Conservation (phyloP, 2,888 invertebrate species). For the Thelaira solivaga region DNA sequence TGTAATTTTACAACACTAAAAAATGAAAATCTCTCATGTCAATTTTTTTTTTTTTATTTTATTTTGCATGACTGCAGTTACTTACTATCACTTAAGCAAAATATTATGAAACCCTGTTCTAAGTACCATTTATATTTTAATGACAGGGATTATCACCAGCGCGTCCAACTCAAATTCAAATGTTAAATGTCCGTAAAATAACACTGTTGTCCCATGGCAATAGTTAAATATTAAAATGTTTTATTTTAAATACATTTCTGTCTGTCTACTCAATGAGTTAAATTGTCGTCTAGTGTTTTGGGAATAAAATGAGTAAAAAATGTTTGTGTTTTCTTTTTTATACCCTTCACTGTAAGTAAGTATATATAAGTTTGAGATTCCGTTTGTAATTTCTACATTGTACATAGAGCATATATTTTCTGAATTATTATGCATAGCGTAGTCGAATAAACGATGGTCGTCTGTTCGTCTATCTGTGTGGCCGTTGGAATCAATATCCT, state of each 20-base stretch:
- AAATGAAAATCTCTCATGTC: too few species aligned
- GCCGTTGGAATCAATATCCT: too few species aligned
- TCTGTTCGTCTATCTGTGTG: too few species aligned
- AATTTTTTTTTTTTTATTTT: too few species aligned
- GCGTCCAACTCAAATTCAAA: constrained; percentile 18
- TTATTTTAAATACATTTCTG: neutral
- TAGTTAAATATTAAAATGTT: neutral
- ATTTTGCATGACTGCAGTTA: neutral
- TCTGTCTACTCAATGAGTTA: constrained; percentile 31
- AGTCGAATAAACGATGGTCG: too few species aligned
- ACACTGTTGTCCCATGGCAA: constrained; percentile 42
- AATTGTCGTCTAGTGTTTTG: constrained; percentile 41
- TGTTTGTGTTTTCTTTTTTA: too few species aligned
- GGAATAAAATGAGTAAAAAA: neutral
- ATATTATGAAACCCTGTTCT: constrained; percentile 15
- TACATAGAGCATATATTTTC: too few species aligned
- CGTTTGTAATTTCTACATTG: too few species aligned
- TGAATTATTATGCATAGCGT: too few species aligned
- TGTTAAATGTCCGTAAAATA: constrained; percentile 58
- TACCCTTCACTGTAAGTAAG: too few species aligned
- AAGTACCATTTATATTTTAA: constrained; percentile 42
- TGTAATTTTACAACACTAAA: too few species aligned
- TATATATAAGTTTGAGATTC: too few species aligned
- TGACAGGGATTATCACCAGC: constrained; percentile 38
- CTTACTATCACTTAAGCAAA: constrained; percentile 23